Base-by-base conservation (phyloP, 2,797 vertebrate species). In the Rhinella marina region DNA sequence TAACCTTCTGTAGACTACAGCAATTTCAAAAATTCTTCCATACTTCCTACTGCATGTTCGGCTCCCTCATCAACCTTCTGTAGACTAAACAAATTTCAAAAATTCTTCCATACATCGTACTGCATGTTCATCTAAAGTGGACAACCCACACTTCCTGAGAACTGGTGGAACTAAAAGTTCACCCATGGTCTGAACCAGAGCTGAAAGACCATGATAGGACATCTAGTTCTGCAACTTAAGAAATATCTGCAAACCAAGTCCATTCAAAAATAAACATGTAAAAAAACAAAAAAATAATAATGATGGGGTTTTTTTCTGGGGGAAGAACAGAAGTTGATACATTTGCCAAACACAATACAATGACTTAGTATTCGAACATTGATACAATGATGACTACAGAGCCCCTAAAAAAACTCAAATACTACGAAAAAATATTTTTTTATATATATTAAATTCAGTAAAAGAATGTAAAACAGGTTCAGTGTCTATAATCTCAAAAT, bases 131-230 rank as follows among this genome's bases (percentile, higher is more conserved):
- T 61, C 78, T 23, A 41, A 81, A 41, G 78, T 81, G 48, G 77
- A 57, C 54, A 29, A 79, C 77, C 25, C 25, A 19, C 27, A 16
- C 54, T 61, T 62, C 78, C 59, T 61, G 56, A 81, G 78, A 61
- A 81, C n/a, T 61, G 57, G 57, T 48, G 59, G 57, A 81, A 81
- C 78, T 62, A 81, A 59, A 79, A 27, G 77, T 79, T 76, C 77
- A 81, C 19, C 0, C 78, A 81, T 59, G 57, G 56, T 52, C 73
- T 52, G 5, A n/a, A 1, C 48, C 7, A 21, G 48, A 76, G 21
- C 48, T 50, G 41, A 52, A 48, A n/a, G 73, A 76, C 73, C 73
- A 76, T n/a, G 73, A n/a, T 19, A 52, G 73, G 27, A 80, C 77
- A 29, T 59, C 54, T 80, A 80, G 77, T 80, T 80, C 56, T 61